A percentile compares a stretch with the other conserved stretches of the same genome.
Conservation (phyloP, 2,888 invertebrate genomes). For the Nebria salina region DNA sequence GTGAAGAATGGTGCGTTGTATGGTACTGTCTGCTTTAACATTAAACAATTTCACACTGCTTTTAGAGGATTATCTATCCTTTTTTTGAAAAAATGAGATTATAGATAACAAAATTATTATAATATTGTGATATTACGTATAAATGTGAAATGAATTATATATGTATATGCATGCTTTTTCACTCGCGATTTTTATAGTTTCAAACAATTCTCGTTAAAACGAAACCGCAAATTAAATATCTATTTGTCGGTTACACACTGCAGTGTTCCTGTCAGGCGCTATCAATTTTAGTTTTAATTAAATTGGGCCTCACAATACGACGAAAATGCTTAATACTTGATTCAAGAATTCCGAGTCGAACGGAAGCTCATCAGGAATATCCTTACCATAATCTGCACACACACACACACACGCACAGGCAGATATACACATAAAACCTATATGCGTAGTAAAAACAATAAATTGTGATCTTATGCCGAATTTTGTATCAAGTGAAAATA, state of each 20-base stretch:
- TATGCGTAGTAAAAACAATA: neutral
- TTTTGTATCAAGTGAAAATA: neutral
- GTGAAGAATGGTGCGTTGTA: slow-evolving; percentile 95
- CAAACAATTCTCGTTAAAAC: neutral
- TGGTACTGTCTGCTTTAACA: slow-evolving; percentile 56
- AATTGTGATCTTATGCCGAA: neutral
- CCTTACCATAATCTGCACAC: too few relatives aligned
- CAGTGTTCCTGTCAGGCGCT: neutral
- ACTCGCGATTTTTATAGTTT: neutral
- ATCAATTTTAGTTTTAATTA: neutral
- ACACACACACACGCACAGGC: too few relatives aligned
- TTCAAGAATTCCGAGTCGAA: too few relatives aligned
- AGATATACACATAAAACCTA: too few relatives aligned
- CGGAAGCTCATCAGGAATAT: too few relatives aligned
- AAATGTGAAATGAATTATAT: neutral
- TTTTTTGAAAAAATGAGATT: neutral
- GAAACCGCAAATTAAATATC: neutral
- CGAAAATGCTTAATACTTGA: neutral
- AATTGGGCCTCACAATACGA: neutral
- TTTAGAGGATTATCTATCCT: neutral
- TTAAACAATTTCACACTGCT: neutral
- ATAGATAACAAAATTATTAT: neutral
- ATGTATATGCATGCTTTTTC: neutral
- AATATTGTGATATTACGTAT: neutral
- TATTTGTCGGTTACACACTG: neutral